Percentiles rank a stretch among this genome's conserved stretches.
Evolutionary conservation across 2,797 vertebrate genomes (phyloP).

Genomic region (Ctenopoma kingsleyae): DNA sequence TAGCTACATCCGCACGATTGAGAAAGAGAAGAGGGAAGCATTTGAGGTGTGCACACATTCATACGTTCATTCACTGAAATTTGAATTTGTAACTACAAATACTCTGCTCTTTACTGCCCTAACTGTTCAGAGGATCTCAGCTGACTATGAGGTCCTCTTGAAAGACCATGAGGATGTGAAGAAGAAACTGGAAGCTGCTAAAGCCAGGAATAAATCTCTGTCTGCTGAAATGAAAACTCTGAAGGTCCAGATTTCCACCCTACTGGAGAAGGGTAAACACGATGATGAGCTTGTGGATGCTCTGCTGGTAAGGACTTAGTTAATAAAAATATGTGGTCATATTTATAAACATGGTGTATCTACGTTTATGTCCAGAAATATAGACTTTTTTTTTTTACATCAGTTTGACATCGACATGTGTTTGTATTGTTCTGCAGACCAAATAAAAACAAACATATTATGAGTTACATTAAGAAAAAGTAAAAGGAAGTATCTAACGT

Average conservation of each 20-base stretch:
- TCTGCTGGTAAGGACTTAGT: conserved; percentile 86
- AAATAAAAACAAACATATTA: not conserved
- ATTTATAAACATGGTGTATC: not conserved
- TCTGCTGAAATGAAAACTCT: conserved; percentile 88
- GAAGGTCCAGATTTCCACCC: conserved; percentile 86
- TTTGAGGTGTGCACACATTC: conserved; percentile 83
- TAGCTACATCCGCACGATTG: conserved; percentile 87
- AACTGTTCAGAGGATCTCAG: conserved; percentile 84
- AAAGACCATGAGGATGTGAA: conserved; percentile 86
- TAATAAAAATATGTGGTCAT: not conserved
- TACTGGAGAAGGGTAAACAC: conserved; percentile 91
- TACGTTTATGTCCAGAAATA: not conserved
- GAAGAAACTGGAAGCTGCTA: conserved; percentile 87
- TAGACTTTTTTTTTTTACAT: not conserved
- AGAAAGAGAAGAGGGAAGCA: conserved; percentile 90
- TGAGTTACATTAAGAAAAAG: not conserved
- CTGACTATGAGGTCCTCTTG: conserved; percentile 85
- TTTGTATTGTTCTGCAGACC: conserved; percentile 5
- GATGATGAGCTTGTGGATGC: conserved; percentile 91
- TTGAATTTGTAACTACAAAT: not conserved
- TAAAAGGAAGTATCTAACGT: not conserved
- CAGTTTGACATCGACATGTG: not conserved
- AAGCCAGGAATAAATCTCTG: conserved; percentile 89
- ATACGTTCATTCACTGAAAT: not conserved
- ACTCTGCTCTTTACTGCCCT: not conserved